These are phyloP conservation scores for Rambutsinella grinnellia DNA, from an alignment of 2,888 invertebrate genomes.

Conservation along the genomic window DNA sequence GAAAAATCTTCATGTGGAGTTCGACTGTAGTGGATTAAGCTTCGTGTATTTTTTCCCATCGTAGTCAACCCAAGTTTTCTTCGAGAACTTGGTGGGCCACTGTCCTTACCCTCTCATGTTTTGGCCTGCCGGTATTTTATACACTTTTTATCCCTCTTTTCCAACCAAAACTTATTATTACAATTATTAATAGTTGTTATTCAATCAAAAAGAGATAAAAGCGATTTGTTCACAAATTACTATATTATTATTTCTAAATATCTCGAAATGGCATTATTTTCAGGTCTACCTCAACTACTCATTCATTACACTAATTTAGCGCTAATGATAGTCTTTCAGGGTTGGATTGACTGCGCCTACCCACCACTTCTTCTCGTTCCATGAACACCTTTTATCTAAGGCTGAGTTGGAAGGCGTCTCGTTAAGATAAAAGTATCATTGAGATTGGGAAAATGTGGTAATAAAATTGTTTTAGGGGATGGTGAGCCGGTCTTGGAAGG, in stretches of 20 bases:
- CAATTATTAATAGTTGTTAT: neutral
- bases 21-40: too few relatives aligned
- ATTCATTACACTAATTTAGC: conserved; percentile 36
- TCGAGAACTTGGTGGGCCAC: neutral
- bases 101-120: neutral
- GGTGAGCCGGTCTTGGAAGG: too few relatives aligned
- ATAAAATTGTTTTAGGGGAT: too few relatives aligned
- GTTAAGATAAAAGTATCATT: neutral
- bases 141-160: too few relatives aligned
- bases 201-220: too few relatives aligned
- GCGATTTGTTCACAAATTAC: neutral
- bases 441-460: neutral
- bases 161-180: neutral
- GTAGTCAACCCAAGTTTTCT: neutral
- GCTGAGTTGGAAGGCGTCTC: neutral
- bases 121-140: too few relatives aligned
- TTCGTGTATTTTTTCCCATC: neutral
- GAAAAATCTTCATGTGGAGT: too few relatives aligned
- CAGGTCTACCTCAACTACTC: neutral
- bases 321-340: conserved; percentile 26
- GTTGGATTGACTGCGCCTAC: too few relatives aligned
- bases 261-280: neutral
- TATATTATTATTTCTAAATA: neutral
- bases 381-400: too few relatives aligned
- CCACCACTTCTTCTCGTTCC: too few relatives aligned